These are phyloP conservation scores for Tridacna gigas DNA, from an alignment of 2,888 invertebrate genomes.

Conservation along the genomic window DNA sequence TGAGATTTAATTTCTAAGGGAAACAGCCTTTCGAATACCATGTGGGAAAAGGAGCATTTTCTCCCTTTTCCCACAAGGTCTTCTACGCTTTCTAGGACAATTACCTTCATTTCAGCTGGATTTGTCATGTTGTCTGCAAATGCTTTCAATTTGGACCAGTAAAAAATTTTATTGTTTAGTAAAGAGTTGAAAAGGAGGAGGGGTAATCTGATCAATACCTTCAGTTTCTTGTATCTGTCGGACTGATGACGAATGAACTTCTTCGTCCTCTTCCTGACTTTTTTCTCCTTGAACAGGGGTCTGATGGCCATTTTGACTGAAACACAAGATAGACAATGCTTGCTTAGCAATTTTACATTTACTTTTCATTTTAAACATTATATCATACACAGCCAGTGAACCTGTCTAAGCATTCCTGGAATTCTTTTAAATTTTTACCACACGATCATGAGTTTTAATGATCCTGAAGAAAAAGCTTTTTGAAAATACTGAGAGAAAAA, in stretches of 20 bases:
- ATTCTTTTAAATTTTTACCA: too few relatives aligned
- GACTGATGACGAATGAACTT: slow-evolving; percentile 99
- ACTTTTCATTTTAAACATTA: too few relatives aligned
- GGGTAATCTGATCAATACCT: slow-evolving; percentile 87
- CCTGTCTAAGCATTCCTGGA: too few relatives aligned
- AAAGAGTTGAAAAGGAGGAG: neutral
- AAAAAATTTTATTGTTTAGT: neutral
- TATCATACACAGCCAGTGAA: too few relatives aligned
- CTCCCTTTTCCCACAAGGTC: neutral
- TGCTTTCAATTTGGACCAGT: neutral
- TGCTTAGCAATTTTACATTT: too few relatives aligned
- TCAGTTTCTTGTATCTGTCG: slow-evolving; percentile 98
- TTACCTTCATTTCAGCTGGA: neutral
- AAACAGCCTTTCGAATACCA: too few relatives aligned
- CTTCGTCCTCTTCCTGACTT: slow-evolving; percentile 99
- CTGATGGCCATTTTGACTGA: slow-evolving; percentile 77
- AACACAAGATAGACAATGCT: neutral
- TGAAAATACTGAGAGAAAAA: too few relatives aligned
- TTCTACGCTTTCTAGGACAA: neutral
- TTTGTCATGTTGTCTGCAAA: neutral
- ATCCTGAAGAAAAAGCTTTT: too few relatives aligned
- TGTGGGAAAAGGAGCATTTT: neutral
- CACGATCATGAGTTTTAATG: too few relatives aligned
- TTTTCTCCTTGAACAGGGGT: slow-evolving; percentile 85
- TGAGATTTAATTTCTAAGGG: too few relatives aligned